Base-by-base conservation (phyloP, 1,140 invertebrate species). In the Drosophila sulfurigaster region DNA sequence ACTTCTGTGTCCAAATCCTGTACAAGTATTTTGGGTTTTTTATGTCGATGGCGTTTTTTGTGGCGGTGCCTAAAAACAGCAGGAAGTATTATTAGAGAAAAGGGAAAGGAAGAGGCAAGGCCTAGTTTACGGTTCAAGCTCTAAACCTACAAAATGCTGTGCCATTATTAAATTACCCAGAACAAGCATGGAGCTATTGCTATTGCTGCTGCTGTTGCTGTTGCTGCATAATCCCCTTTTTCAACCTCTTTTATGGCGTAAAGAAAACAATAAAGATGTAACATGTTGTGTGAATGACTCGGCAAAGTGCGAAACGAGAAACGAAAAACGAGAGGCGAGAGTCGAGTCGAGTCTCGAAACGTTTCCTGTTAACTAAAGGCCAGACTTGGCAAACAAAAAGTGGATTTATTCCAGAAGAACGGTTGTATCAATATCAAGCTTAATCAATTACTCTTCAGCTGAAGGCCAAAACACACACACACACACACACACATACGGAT, bases 21-120 rank as follows among this genome's bases (percentile, higher is more conserved):
- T 25, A 93, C 89, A 28, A 93, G 74, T 58, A 93, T 92, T 76
- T 92, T 93, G 76, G 87, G 86, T 90, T 93, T 93, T 89, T 91
- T 91, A 86, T 89, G 92, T 66, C 92, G 87, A 82, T 92, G 92
- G 45, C 89, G 90, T 49, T 92, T 92, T 89, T 92, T 91, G 89
- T 92, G 91, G 5, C 82, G 80, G 86, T 92, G 91, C 5, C 83
- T 87, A 32, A 13, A n/a, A 49, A 56, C 3, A 52, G n/a, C 35
- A 38, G 1, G 16, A 25, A 7, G 57, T 10, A 38, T 38, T 38
- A 10, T 25, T 38, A 41, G n/a, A 30, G 7, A 35, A 16, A 3
- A 57, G 8, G 15, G 4, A 30, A 10, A 25, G 3, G 2, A 4
- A 38, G 15, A 49, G 30, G 16, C 0, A 32, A 45, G 20, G 3